A percentile compares a stretch with the other conserved stretches of the same genome.
phyloP scores from a whole-genome alignment of 2,888 invertebrate species.

The Nemotelus pantherinus region DNA sequence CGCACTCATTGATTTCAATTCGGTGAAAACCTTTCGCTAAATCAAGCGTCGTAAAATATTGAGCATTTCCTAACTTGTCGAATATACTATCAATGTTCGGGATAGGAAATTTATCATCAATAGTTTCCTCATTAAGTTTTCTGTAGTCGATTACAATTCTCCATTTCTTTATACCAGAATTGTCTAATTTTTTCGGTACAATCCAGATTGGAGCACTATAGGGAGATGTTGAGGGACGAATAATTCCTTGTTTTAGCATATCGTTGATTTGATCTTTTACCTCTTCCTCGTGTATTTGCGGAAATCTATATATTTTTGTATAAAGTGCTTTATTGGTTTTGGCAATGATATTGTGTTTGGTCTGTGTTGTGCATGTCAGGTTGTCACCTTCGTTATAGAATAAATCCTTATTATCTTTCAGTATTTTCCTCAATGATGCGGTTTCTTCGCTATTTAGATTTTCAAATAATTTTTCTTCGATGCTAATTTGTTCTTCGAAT shows the following conservation, averaged over 20 bases:
- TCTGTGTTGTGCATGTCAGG: conserved; percentile 6
- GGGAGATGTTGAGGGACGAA: conserved; percentile 48
- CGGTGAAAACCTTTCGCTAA: conserved; percentile 10
- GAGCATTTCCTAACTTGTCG: conserved; percentile 46
- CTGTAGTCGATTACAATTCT: neutral
- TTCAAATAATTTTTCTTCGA: neutral
- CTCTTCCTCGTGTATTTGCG: conserved; percentile 43
- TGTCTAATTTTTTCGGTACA: conserved; percentile 14
- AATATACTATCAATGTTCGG: conserved; percentile 27
- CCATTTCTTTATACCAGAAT: neutral
- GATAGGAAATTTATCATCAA: conserved; percentile 19
- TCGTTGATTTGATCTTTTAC: conserved; percentile 54
- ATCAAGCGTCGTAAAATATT: conserved; percentile 20
- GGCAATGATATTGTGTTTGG: neutral
- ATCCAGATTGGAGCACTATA: conserved; percentile 44
- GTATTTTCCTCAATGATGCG: neutral
- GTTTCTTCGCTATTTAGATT: neutral
- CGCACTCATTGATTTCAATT: conserved; percentile 4
- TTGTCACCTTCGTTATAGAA: conserved; percentile 4
- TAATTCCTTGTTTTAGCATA: conserved; percentile 52
- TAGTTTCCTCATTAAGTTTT: conserved; percentile 21
- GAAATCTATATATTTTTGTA: conserved; percentile 45
- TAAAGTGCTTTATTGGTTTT: conserved; percentile 29
- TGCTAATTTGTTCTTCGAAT: neutral
- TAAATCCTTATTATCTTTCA: neutral